These are phyloP conservation scores for Chymomyza costata DNA, from an alignment of 1,140 invertebrate species.

Conservation along the genomic window DNA sequence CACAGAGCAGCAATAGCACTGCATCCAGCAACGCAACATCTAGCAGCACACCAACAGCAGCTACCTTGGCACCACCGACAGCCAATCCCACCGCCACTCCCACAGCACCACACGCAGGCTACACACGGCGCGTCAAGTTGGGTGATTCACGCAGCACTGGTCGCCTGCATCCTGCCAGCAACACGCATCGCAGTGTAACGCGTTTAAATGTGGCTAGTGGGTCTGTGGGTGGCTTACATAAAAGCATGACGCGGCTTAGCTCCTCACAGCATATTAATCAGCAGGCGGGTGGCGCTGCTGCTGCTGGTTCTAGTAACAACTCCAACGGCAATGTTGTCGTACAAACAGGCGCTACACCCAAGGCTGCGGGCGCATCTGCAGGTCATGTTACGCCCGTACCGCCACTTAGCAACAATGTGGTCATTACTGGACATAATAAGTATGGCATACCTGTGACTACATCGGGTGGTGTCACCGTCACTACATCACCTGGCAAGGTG, in stretches of 20 bases:
- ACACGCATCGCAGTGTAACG: constrained; percentile 84
- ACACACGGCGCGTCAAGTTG: constrained; percentile 79
- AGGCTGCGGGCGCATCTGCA: constrained; percentile 45
- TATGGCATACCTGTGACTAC: constrained; percentile 76
- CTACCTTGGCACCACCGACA: too few relatives aligned
- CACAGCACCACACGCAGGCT: constrained; percentile 75
- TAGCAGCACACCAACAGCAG: constrained; percentile 14
- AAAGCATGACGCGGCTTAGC: constrained; percentile 87
- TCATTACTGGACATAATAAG: constrained; percentile 76
- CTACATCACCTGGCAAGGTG: constrained; percentile 77
- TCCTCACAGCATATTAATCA: constrained; percentile 83
- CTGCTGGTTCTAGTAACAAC: constrained; percentile 29
- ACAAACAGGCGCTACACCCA: constrained; percentile 58
- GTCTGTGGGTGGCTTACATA: constrained; percentile 85
- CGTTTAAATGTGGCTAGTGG: constrained; percentile 83
- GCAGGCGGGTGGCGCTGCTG: constrained; percentile 39
- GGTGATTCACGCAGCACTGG: constrained; percentile 83
- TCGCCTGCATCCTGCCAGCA: constrained; percentile 80
- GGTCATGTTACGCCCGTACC: constrained; percentile 72
- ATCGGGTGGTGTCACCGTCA: constrained; percentile 81
- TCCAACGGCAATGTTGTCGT: constrained; percentile 68
- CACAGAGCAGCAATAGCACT: not conserved
- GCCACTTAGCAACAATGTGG: constrained; percentile 74
- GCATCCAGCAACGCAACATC: constrained; percentile 13
- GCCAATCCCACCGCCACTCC: constrained; percentile 35